Evolutionary conservation across 1,140 invertebrate species (phyloP).

Genomic region (Cydia amplana): DNA sequence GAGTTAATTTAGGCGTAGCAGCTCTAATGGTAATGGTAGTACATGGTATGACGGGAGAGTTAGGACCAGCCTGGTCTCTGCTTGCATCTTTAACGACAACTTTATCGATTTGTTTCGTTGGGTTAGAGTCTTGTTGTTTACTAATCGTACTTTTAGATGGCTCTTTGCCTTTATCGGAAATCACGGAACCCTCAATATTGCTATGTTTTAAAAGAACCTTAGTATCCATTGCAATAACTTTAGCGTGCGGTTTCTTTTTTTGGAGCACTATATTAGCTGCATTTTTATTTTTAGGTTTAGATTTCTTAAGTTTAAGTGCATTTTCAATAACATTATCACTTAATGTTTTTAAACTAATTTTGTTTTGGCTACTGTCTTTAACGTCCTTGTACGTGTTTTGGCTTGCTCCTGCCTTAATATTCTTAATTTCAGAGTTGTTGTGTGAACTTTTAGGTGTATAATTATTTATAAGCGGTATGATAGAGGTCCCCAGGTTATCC

Average conservation of each 20-base stretch:
- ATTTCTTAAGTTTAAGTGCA: neutral
- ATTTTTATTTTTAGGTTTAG: neutral
- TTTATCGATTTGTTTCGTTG: neutral
- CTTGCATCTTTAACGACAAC: neutral
- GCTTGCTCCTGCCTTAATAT: neutral
- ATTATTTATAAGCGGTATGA: neutral
- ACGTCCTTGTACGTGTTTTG: neutral
- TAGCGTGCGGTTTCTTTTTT: neutral
- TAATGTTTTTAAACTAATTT: conserved; percentile 2
- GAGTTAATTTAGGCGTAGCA: neutral
- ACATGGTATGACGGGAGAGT: neutral
- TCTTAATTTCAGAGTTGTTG: neutral
- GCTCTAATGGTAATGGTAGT: neutral
- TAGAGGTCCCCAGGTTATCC: neutral
- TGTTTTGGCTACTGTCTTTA: neutral
- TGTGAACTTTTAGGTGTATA: neutral
- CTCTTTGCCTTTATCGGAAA: neutral
- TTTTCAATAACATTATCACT: neutral
- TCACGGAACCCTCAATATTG: neutral
- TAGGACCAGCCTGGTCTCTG: neutral
- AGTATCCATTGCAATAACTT: neutral
- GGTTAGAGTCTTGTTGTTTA: neutral
- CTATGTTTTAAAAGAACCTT: neutral
- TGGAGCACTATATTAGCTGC: neutral
- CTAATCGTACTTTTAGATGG: neutral